Evolutionary conservation across 2,113 vertebrate genomes (phyloP).

Genomic region (Phoenicopterus ruber): DNA sequence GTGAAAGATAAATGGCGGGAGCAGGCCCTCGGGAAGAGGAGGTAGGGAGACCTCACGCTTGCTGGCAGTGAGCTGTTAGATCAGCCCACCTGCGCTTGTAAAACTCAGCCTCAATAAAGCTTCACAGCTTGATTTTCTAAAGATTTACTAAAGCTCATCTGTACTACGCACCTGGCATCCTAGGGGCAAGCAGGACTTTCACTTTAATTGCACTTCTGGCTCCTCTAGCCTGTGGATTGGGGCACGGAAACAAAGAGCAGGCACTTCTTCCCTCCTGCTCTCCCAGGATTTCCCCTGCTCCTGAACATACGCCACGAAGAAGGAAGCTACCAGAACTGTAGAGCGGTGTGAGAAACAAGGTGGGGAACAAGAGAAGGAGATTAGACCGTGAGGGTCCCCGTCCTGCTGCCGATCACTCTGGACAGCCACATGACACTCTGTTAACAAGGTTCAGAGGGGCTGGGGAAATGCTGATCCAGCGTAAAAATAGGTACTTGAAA

Average conservation of each 20-base stretch:
- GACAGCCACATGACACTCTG: fast-evolving
- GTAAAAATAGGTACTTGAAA: not conserved
- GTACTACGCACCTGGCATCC: not conserved
- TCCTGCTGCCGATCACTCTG: not conserved
- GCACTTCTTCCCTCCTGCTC: not conserved
- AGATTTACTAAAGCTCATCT: not conserved
- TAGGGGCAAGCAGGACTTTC: not conserved
- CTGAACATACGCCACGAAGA: not conserved
- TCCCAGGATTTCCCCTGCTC: not conserved
- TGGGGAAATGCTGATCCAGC: not conserved
- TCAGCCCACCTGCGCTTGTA: not conserved
- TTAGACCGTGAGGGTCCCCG: not conserved
- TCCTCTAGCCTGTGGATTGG: not conserved
- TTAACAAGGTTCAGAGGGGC: not conserved
- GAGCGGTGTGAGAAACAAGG: not conserved
- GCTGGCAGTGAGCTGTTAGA: not conserved
- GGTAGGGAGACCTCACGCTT: not conserved
- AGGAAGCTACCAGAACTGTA: not conserved
- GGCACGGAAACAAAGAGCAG: not conserved
- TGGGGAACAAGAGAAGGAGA: not conserved
- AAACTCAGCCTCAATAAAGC: not conserved
- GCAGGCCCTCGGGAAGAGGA: not conserved
- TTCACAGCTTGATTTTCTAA: not conserved
- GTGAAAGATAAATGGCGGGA: not conserved
- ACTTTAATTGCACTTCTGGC: not conserved